Evolutionary conservation across 1,140 invertebrate species (phyloP).

Genomic region (Macrosteles quadrilineatus): DNA sequence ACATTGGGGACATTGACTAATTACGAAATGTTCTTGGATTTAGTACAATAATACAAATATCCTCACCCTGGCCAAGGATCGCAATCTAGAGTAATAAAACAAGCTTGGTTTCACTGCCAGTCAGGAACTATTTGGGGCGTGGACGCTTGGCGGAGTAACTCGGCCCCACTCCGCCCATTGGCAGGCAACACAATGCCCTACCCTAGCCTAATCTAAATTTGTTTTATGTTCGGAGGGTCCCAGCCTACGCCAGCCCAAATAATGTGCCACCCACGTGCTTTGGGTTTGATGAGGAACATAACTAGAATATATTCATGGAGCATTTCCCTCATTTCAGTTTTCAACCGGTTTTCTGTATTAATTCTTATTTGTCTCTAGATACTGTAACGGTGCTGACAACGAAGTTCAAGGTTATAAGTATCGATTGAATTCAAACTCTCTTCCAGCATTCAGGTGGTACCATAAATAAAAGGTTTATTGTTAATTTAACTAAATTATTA

Average conservation of each 20-base stretch:
- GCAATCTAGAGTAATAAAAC: not conserved
- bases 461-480: too few species aligned
- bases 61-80: not conserved
- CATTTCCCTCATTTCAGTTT: too few species aligned
- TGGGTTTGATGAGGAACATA: not conserved
- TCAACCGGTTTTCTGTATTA: too few species aligned
- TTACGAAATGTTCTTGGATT: not conserved
- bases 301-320: too few species aligned
- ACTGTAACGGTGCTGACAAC: too few species aligned
- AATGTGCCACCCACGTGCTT: slow-evolving; percentile 14
- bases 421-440: too few species aligned
- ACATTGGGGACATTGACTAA: not conserved
- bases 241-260: slow-evolving; percentile 30
- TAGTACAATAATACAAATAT: not conserved
- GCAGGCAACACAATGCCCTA: slow-evolving; percentile 36
- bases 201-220: slow-evolving; percentile 35
- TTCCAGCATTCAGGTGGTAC: too few species aligned
- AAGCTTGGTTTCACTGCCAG: too few species aligned
- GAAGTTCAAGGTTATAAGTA: too few species aligned
- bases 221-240: slow-evolving; percentile 27
- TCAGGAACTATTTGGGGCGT: slow-evolving; percentile 40
- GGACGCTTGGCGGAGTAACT: slow-evolving; percentile 38
- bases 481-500: too few species aligned
- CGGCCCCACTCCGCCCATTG: slow-evolving; percentile 37
- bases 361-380: too few species aligned